Base-by-base conservation (phyloP, 2,113 vertebrate species). In the Istiophorus platypterus region DNA sequence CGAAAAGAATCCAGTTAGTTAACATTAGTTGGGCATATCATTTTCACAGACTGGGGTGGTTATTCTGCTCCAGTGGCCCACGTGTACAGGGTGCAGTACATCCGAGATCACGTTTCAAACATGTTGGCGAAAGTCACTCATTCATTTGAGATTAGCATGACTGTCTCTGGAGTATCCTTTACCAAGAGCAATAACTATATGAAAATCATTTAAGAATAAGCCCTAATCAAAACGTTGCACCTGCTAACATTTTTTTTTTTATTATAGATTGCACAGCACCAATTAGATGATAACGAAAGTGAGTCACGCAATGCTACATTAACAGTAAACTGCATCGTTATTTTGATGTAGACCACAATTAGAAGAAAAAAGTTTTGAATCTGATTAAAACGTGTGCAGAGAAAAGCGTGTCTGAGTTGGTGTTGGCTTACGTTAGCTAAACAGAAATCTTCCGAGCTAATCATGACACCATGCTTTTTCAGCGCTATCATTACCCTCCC, bases 401-500 rank as follows among this genome's bases (percentile, higher is more conserved):
- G 45, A 41, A n/a, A 67, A 49, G 8, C 10, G 2, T 31, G 4
- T 52, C 39, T n/a, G 27, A 41, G 2, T 3, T n/a, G 1, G 12
- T 7, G 41, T 39, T 56, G 45, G 54, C 27, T 27, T 15, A 41
- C 10, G 22, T 26, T 68, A 74, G 65, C 78, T 29, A 2, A 72
- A 78, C 47, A 65, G n/a, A 75, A 64, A 24, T 65, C 52, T 66
- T 7, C 15, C 10, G 1, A 41, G 74, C 81, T 78, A 65, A 84
- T 64, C 68, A 68, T 87, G 86, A 93, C 87, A 83, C 81, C 65
- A 83, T 70, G 77, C 76, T 81, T 89, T 90, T 72, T 15, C 57
- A 45, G 15, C 20, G 74, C 86, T 74, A 87, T 77, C 65, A 54
- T 78, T 83, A 73, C 56, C 71, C 71, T 17, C 49, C 49, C 34